Conservation (phyloP, 1,140 invertebrate species). For the Spodoptera litura region DNA sequence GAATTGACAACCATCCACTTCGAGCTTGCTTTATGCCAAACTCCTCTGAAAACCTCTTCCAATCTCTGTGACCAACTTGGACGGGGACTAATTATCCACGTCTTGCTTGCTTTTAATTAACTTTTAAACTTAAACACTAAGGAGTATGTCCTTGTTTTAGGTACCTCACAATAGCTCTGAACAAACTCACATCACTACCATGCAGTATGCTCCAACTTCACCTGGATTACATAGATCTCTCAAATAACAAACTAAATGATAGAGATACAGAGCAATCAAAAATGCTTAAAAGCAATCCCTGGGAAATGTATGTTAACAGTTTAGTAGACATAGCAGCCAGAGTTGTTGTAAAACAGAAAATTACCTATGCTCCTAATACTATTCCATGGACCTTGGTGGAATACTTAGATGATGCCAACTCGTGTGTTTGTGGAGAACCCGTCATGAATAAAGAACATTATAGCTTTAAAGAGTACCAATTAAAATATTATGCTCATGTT, state of each 20-base stretch:
- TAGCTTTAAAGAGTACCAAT: slow-evolving; percentile 71
- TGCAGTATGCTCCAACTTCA: slow-evolving; percentile 85
- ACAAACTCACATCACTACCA: slow-evolving; percentile 85
- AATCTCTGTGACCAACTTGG: no score
- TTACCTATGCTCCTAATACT: slow-evolving; percentile 86
- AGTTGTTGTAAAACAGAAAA: slow-evolving; percentile 76
- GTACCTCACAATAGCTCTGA: slow-evolving; percentile 84
- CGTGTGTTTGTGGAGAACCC: slow-evolving; percentile 88
- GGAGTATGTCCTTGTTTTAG: slow-evolving; percentile 67
- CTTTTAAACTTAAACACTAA: no score
- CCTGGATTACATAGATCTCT: slow-evolving; percentile 87
- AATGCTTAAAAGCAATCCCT: slow-evolving; percentile 67
- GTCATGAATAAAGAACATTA: slow-evolving; percentile 85
- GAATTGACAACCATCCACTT: no score
- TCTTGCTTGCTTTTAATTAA: no score
- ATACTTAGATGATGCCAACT: slow-evolving; percentile 87
- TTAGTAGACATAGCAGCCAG: slow-evolving; percentile 71
- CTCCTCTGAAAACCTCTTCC: no score
- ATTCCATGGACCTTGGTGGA: slow-evolving; percentile 87
- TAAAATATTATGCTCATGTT: slow-evolving; percentile 78
- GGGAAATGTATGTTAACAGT: slow-evolving; percentile 79
- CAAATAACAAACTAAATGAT: slow-evolving; percentile 83
- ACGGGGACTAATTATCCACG: no score
- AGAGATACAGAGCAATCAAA: slow-evolving; percentile 64
- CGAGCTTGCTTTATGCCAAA: no score